These are phyloP conservation scores for Tryphoninae sp. DNA, from an alignment of 2,888 invertebrate species.

Conservation along the genomic window DNA sequence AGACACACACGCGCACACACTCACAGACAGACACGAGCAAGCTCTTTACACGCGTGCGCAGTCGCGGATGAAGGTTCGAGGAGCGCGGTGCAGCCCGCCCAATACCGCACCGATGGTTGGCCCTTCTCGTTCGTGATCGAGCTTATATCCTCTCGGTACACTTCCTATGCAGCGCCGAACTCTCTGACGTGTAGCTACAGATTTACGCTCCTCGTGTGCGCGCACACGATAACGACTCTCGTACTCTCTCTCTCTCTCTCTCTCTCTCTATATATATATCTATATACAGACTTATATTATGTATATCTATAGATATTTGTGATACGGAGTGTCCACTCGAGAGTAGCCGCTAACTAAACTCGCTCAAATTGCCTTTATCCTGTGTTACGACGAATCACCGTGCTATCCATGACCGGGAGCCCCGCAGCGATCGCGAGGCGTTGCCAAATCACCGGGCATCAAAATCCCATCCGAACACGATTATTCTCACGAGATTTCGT, in stretches of 20 bases:
- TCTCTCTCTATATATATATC: background rate
- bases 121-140: conserved; percentile 5
- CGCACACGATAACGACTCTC: background rate
- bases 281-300: conserved; percentile 7
- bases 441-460: conserved; percentile 69
- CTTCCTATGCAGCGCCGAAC: background rate
- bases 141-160: background rate
- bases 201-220: background rate
- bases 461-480: conserved; percentile 21
- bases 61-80: conserved; percentile 22
- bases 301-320: conserved; percentile 25
- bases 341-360: conserved; percentile 72
- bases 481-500: background rate
- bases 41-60: conserved; percentile 38
- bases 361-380: conserved; percentile 75
- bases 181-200: background rate
- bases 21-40: conserved; percentile 19
- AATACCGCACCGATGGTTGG: background rate
- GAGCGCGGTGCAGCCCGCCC: conserved; percentile 18
- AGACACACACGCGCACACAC: conserved; percentile 6
- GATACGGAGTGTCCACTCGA: conserved; percentile 59
- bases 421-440: conserved; percentile 64
- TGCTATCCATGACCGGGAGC: conserved; percentile 72
- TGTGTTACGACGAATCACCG: conserved; percentile 73
- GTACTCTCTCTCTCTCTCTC: background rate